These are phyloP conservation scores for Sorex fumeus DNA, from an alignment of 2,113 vertebrate species.

Conservation along the genomic window DNA sequence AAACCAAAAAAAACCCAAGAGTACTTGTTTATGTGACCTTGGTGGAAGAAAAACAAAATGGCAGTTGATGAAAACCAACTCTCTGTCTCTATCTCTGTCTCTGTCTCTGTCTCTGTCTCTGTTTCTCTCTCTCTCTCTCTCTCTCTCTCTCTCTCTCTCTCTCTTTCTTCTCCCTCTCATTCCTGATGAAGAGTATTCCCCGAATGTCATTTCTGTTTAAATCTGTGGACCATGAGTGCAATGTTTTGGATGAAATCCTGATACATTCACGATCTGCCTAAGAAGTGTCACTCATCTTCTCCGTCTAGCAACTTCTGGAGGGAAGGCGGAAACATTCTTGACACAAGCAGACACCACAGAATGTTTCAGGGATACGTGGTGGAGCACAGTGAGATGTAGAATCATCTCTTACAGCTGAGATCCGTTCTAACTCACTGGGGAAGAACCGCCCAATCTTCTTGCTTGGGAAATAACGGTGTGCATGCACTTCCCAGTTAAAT, in stretches of 20 bases:
- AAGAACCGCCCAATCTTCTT: neutral
- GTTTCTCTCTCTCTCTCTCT: no score
- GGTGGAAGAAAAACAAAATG: no score
- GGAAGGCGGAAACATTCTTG: neutral
- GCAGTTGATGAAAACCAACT: neutral
- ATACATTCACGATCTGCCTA: neutral
- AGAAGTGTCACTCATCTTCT: no score
- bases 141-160: no score
- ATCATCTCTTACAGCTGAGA: neutral
- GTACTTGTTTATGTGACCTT: no score
- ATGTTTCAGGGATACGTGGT: neutral
- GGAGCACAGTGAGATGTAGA: neutral
- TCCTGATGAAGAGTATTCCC: neutral
- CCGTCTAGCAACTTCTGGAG: neutral
- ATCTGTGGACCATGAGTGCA: neutral
- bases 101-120: no score
- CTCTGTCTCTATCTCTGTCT: no score
- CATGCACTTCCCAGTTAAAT: neutral
- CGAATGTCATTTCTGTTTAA: neutral
- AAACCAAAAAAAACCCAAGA: no score
- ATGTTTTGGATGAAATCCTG: neutral
- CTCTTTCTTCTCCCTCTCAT: neutral
- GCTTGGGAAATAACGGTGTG: neutral
- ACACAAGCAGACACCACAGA: neutral
- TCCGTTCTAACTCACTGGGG: neutral